These are phyloP conservation scores for Zhuqinia jingwanae DNA, from an alignment of 2,888 invertebrate genomes.

Conservation along the genomic window DNA sequence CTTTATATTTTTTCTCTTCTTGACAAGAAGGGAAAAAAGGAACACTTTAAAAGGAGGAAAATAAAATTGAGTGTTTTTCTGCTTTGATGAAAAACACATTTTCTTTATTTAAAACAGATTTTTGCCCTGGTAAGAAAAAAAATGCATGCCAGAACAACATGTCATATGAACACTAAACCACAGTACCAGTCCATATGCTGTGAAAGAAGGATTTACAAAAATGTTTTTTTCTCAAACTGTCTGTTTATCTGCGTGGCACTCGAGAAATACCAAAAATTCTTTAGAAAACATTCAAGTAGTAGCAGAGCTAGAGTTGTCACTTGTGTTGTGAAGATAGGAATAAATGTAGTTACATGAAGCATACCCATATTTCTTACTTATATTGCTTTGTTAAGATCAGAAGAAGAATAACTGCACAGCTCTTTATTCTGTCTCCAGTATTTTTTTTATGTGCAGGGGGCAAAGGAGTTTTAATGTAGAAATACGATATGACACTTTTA, in stretches of 20 bases:
- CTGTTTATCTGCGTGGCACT: background rate
- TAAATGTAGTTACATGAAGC: too few relatives aligned
- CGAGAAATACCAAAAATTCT: background rate
- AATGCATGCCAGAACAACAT: background rate
- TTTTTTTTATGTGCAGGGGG: too few relatives aligned
- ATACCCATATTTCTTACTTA: too few relatives aligned
- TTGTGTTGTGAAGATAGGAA: too few relatives aligned
- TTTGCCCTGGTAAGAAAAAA: background rate
- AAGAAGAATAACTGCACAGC: too few relatives aligned
- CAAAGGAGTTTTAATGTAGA: conserved; percentile 12
- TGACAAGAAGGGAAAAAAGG: background rate
- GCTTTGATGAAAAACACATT: conserved; percentile 47
- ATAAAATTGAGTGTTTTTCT: conserved; percentile 4
- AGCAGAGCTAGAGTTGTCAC: too few relatives aligned
- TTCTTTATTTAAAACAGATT: background rate
- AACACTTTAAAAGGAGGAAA: conserved; percentile 40
- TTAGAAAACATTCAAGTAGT: background rate
- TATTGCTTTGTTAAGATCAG: too few relatives aligned
- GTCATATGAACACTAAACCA: background rate
- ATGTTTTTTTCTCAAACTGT: background rate
- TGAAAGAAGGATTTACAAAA: conserved; percentile 4
- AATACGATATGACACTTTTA: conserved; percentile 27
- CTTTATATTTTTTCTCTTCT: background rate
- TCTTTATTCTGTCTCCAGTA: too few relatives aligned
- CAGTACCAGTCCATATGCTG: background rate